Evolutionary conservation across 2,113 vertebrate genomes (phyloP).

Genomic region (Mionectes macconnelli): DNA sequence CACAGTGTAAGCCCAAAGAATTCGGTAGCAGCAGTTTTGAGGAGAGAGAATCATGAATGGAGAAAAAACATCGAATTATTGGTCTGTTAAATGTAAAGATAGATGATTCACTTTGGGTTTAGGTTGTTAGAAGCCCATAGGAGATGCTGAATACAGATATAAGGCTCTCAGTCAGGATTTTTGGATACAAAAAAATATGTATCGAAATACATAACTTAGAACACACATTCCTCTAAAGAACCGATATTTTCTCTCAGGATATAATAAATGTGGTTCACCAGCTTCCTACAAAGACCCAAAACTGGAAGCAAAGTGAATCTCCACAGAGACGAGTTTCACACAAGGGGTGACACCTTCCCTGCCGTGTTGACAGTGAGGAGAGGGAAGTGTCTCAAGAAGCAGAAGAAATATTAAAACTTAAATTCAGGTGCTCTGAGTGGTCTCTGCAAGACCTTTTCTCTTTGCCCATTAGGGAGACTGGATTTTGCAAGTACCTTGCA

Average conservation of each 20-base stretch:
- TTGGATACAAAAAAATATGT: neutral
- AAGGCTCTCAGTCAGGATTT: neutral
- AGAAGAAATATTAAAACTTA: neutral
- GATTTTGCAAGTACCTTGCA: neutral
- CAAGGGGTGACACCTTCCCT: neutral
- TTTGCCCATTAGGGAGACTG: neutral
- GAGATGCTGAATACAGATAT: neutral
- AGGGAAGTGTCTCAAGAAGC: neutral
- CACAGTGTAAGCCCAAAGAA: neutral
- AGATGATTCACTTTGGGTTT: neutral
- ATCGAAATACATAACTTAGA: neutral
- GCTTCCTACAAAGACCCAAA: neutral
- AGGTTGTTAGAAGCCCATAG: neutral
- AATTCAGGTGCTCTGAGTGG: neutral
- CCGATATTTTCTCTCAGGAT: neutral
- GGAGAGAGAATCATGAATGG: neutral
- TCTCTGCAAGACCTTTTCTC: neutral
- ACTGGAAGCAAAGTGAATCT: neutral
- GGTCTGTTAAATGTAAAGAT: neutral
- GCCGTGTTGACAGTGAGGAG: rapidly evolving
- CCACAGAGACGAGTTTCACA: neutral
- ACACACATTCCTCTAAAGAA: neutral
- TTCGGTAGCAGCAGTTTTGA: neutral
- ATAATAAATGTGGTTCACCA: neutral
- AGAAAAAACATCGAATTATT: neutral